Base-by-base conservation (phyloP, 2,113 vertebrate species). In the Parotia lawesii region DNA sequence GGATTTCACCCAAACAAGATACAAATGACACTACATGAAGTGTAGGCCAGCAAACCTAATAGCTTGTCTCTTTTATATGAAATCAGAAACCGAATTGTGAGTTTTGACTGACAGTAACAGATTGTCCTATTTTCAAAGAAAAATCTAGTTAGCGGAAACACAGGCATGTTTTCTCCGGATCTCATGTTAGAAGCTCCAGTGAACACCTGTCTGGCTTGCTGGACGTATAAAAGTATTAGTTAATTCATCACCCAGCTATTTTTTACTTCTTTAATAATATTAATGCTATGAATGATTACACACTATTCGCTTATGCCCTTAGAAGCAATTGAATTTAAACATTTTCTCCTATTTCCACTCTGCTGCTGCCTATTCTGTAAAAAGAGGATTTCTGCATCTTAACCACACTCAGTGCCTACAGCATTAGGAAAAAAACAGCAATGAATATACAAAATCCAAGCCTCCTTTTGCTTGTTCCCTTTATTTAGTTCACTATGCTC, bases 101-200 rank as follows among this genome's bases (percentile, higher is more conserved):
- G 90, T 96, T 97, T 97, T 96, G 79, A 70, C 64, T 89, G 83
- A 78, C 70, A 93, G 75, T 94, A 97, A 94, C 79, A 80, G 67
- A 93, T 50, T 91, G 85, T 71, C 84, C 72, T 85, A 45, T 76
- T 85, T 94, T 85, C 83, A 70, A 85, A 90, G 81, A 64, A 95
- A 97, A 87, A 86, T 83, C 56, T 45, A 80, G 61, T 75, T 72
- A 91, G 87, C 76, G 86, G 94, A 94, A 94, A 93, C 51, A 89
- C 56, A 74, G 42, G 81, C 12, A 27, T 57, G 35, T 90, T 83
- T 94, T 79, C 72, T 94, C 94, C 56, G 35, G 47, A 69, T 60
- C 58, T 80, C 85, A 64, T 48, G 7, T 75, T 51, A 54, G 40
- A 94, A 87, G 72, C 33, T 71, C 2, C 0, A 85, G 37, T 57